Percentiles rank a stretch among this genome's conserved stretches.
These are phyloP conservation scores for Onychostoma macrolepis DNA, from an alignment of 2,113 vertebrate genomes.

Conservation along the genomic window DNA sequence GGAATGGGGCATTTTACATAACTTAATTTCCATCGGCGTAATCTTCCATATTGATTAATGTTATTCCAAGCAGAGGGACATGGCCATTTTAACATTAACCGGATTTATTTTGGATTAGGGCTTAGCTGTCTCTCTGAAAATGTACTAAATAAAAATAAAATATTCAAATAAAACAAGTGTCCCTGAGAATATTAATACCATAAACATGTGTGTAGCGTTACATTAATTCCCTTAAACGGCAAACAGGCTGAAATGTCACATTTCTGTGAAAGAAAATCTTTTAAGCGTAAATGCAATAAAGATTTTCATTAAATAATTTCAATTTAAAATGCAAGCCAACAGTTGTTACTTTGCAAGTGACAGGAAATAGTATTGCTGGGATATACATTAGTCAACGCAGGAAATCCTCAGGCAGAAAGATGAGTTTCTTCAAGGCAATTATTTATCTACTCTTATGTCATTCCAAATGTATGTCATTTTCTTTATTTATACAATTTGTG, in stretches of 20 bases:
- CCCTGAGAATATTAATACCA: constrained; percentile 54
- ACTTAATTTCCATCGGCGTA: constrained; percentile 71
- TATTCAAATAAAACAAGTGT: constrained; percentile 52
- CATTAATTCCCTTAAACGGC: constrained; percentile 59
- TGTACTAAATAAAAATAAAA: constrained; percentile 56
- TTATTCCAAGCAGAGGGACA: constrained; percentile 68
- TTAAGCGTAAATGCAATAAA: constrained; percentile 22
- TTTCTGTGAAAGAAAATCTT: constrained; percentile 17
- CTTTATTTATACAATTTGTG: background rate
- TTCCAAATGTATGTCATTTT: background rate
- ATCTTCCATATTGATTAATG: constrained; percentile 71
- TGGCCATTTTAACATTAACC: constrained; percentile 69
- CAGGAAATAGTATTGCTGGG: background rate
- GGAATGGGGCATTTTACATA: constrained; percentile 59
- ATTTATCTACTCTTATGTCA: background rate
- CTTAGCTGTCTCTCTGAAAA: constrained; percentile 46
- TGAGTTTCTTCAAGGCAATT: background rate
- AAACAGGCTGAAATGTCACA: constrained; percentile 55
- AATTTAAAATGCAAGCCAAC: background rate
- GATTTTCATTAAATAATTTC: constrained; percentile 9
- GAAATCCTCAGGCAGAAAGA: background rate
- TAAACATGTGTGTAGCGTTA: constrained; percentile 56
- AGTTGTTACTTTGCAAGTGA: constrained; percentile 7
- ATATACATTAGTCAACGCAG: background rate
- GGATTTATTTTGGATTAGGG: constrained; percentile 76